Percentiles rank a stretch among this genome's conserved stretches.
Evolutionary conservation across 2,113 vertebrate species (phyloP).

Genomic region (Corynorhinus townsendii): DNA sequence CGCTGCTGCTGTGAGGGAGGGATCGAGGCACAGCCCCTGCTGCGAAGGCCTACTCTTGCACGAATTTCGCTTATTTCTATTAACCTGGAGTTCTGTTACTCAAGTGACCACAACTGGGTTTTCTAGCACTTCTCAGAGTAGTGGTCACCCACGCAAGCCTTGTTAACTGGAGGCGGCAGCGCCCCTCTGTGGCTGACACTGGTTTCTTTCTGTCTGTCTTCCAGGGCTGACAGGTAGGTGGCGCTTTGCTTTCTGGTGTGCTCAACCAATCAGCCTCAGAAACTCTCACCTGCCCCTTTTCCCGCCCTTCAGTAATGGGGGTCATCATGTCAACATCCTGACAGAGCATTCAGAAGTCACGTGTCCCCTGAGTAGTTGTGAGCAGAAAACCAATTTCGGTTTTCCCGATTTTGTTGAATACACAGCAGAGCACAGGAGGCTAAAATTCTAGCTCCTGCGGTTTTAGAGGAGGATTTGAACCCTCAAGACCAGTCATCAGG

Average conservation of each 20-base stretch:
- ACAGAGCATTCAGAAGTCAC: not conserved
- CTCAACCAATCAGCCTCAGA: no score
- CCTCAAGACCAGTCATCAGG: not conserved
- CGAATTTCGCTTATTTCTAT: not conserved
- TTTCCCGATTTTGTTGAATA: not conserved
- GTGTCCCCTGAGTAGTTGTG: not conserved
- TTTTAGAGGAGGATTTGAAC: not conserved
- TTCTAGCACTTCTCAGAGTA: not conserved
- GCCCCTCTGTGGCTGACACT: fast-evolving
- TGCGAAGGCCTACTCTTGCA: no score
- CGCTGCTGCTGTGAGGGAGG: no score
- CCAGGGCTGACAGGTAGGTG: not conserved
- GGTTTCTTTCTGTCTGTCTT: not conserved
- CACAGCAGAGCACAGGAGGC: not conserved
- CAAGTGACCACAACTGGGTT: not conserved
- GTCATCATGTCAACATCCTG: not conserved
- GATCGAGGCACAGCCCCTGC: no score
- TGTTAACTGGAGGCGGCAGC: not conserved
- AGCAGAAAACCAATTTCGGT: not conserved
- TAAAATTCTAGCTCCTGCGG: not conserved
- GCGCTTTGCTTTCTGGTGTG: not conserved
- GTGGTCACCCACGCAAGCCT: no score
- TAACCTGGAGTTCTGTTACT: not conserved
- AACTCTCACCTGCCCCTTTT: not conserved
- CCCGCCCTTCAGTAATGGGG: not conserved